Evolutionary conservation across 2,113 vertebrate genomes (phyloP).

Genomic region (Tetrax tetrax): DNA sequence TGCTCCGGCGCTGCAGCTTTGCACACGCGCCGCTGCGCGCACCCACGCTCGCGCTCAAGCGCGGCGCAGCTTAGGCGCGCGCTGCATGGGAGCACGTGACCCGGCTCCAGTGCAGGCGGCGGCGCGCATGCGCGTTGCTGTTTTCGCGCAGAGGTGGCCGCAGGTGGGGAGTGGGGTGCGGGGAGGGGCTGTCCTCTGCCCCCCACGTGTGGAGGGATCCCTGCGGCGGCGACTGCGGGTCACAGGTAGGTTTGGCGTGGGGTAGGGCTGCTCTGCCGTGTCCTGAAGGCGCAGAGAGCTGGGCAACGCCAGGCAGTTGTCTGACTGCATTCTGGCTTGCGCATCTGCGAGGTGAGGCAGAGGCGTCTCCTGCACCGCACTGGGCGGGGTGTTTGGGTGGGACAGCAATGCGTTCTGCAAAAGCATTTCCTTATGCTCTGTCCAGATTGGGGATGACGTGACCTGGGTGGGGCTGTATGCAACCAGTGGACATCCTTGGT

Average conservation of each 20-base stretch:
- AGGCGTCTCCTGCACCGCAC: fast-evolving
- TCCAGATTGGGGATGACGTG: fast-evolving
- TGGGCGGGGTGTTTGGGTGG: not conserved
- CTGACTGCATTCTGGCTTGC: fast-evolving
- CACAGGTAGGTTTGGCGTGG: not conserved
- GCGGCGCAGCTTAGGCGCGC: constrained; percentile 43
- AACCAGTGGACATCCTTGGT: fast-evolving
- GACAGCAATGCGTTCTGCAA: not conserved
- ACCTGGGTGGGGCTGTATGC: fast-evolving
- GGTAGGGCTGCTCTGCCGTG: fast-evolving
- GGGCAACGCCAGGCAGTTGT: fast-evolving
- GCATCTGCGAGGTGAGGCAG: not conserved
- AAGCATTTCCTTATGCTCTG: fast-evolving
- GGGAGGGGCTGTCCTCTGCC: not conserved
- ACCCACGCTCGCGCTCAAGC: not conserved
- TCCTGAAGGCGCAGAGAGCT: not conserved
- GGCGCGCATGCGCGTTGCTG: constrained; percentile 71
- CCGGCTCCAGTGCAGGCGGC: constrained; percentile 73
- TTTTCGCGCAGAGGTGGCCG: constrained; percentile 9
- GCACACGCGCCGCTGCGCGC: not conserved
- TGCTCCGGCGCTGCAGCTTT: not conserved
- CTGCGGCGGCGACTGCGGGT: not conserved
- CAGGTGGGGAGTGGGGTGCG: not conserved
- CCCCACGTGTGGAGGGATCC: not conserved
- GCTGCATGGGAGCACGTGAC: constrained; percentile 82